A percentile compares a stretch with the other conserved stretches of the same genome.
phyloP scores from a whole-genome alignment of 2,797 vertebrate genomes.

The Octomys mimax region DNA sequence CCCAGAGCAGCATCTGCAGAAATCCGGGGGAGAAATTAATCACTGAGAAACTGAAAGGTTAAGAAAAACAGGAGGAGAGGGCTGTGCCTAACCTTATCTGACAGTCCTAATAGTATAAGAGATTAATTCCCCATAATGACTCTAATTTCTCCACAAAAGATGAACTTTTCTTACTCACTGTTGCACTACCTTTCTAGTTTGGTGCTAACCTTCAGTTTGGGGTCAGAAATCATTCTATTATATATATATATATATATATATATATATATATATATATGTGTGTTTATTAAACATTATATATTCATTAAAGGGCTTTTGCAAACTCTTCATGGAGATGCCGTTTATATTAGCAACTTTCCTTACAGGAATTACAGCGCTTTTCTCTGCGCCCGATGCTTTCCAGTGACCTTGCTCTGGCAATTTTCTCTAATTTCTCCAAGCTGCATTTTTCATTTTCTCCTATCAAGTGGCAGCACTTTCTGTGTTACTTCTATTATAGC shows the following conservation, averaged over 20 bases:
- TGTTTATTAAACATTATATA: neutral
- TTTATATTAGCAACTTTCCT: conserved; percentile 50
- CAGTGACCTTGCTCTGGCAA: conserved; percentile 21
- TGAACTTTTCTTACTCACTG: conserved; percentile 3
- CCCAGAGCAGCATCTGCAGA: neutral
- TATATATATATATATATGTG: neutral
- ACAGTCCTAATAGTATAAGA: neutral
- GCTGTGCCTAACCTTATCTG: neutral
- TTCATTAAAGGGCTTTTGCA: neutral
- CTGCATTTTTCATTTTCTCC: conserved; percentile 43
- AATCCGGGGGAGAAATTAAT: neutral
- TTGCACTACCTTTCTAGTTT: neutral
- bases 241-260: neutral
- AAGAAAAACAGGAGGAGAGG: neutral
- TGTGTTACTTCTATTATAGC: conserved; percentile 37
- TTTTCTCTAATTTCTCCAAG: conserved; percentile 57
- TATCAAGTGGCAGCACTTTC: conserved; percentile 49
- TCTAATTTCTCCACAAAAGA: neutral
- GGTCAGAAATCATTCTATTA: neutral
- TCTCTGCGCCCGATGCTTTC: neutral
- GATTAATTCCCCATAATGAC: neutral
- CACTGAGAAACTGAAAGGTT: neutral
- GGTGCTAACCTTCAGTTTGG: neutral
- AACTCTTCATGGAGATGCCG: neutral
- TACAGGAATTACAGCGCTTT: neutral